Percentiles rank a stretch among this genome's conserved stretches.
phyloP scores from a whole-genome alignment of 2,113 vertebrate genomes.

The Cebus imitator region DNA sequence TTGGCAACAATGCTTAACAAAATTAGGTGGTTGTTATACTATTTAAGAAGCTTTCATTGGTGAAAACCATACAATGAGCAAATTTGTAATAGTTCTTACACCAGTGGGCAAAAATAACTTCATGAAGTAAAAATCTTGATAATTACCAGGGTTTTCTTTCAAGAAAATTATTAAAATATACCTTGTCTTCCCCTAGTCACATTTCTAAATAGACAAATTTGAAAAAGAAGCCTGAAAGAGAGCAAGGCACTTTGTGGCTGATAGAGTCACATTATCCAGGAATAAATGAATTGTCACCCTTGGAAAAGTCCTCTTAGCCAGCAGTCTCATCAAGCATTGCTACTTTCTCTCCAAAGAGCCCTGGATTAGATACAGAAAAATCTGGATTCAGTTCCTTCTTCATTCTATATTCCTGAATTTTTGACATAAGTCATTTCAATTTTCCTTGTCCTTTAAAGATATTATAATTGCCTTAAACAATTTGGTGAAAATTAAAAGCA shows the following conservation, averaged over 20 bases:
- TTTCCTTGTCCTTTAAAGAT: neutral
- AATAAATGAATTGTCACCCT: slow-evolving; percentile 12
- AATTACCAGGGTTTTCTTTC: neutral
- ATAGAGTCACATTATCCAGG: neutral
- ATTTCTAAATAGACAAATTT: slow-evolving; percentile 31
- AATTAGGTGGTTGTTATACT: neutral
- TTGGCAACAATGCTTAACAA: neutral
- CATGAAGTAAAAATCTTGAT: neutral
- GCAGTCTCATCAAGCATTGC: neutral
- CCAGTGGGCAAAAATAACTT: neutral
- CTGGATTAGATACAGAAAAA: neutral
- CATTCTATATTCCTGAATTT: neutral
- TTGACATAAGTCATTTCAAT: neutral
- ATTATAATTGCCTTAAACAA: neutral
- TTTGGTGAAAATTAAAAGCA: neutral
- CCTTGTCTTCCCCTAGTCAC: neutral
- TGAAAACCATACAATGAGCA: neutral
- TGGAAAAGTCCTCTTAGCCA: neutral
- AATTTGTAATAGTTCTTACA: neutral
- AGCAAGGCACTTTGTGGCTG: neutral
- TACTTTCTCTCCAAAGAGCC: slow-evolving; percentile 1
- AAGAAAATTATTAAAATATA: neutral
- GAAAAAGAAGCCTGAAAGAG: neutral
- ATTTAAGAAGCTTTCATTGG: neutral
- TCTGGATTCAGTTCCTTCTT: neutral